Evolutionary conservation across 2,797 vertebrate species (phyloP).

Genomic region (Anabas testudineus): DNA sequence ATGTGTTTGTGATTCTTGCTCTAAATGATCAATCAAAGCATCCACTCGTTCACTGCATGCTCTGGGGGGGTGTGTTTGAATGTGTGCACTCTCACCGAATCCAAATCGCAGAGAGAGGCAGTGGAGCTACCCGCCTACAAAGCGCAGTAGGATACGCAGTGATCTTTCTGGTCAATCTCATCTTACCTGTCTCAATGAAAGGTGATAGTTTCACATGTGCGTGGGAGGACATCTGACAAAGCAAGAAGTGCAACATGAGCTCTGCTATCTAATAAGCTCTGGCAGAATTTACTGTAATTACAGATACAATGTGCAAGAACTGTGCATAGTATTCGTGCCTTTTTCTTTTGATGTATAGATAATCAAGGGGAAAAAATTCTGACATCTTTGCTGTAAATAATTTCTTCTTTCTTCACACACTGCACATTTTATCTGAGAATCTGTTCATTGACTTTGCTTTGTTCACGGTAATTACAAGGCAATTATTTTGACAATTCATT

Average conservation of each 20-base stretch:
- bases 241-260: not conserved
- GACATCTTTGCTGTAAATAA: not conserved
- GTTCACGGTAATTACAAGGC: not conserved
- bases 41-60: slow-evolving; percentile 24
- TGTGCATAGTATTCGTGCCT: not conserved
- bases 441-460: not conserved
- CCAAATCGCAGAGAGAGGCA: not conserved
- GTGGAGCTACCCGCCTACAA: not conserved
- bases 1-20: slow-evolving; percentile 41
- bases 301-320: not conserved
- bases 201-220: not conserved
- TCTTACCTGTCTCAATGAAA: slow-evolving; percentile 33
- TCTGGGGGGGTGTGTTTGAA: slow-evolving; percentile 5
- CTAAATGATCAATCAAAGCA: slow-evolving; percentile 22
- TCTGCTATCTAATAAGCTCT: not conserved
- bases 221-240: slow-evolving; percentile 1
- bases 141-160: not conserved
- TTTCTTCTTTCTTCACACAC: no score
- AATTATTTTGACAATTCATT: no score
- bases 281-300: not conserved
- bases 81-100: slow-evolving; percentile 5
- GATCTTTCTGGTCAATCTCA: slow-evolving; percentile 11
- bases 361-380: not conserved
- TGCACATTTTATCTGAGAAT: not conserved
- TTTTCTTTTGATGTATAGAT: not conserved